Evolutionary conservation across 1,140 invertebrate genomes (phyloP).

Genomic region (Lepidurus packardi): DNA sequence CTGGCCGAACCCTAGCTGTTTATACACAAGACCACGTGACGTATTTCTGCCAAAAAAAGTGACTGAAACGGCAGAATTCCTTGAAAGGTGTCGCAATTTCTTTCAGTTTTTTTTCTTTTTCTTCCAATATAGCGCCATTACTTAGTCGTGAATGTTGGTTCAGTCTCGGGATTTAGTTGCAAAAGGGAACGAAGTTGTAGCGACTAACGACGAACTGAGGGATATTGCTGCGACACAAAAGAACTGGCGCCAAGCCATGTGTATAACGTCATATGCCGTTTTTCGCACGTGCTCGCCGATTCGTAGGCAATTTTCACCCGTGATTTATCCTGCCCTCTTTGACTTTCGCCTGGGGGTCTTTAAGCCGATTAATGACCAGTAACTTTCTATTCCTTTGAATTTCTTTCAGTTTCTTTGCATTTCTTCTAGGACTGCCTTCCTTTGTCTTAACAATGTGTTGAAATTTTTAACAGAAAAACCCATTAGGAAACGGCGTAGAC

Average conservation of each 20-base stretch:
- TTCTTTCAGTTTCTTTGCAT: no score
- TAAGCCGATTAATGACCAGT: no score
- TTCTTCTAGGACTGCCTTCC: no score
- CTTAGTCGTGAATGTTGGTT: not conserved
- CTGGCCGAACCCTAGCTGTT: not conserved
- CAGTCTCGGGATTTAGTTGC: not conserved
- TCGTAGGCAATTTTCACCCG: no score
- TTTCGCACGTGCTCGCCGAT: no score
- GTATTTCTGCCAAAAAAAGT: not conserved
- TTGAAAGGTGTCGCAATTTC: not conserved
- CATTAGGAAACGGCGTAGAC: no score
- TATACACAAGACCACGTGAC: constrained; percentile 1
- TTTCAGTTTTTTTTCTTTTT: not conserved
- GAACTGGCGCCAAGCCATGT: not conserved
- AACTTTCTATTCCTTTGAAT: no score
- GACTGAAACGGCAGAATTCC: not conserved
- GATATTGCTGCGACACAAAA: not conserved
- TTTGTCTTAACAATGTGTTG: no score
- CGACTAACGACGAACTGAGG: not conserved
- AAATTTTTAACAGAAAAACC: no score
- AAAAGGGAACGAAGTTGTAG: not conserved
- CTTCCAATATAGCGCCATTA: not conserved
- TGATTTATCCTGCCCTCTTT: no score
- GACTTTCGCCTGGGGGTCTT: no score
- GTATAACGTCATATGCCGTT: no score